Percentiles rank a stretch among this genome's conserved stretches.
Evolutionary conservation across 92 coral and sea anemone species (phyloP).

Genomic region (Scolanthus callimorphus): DNA sequence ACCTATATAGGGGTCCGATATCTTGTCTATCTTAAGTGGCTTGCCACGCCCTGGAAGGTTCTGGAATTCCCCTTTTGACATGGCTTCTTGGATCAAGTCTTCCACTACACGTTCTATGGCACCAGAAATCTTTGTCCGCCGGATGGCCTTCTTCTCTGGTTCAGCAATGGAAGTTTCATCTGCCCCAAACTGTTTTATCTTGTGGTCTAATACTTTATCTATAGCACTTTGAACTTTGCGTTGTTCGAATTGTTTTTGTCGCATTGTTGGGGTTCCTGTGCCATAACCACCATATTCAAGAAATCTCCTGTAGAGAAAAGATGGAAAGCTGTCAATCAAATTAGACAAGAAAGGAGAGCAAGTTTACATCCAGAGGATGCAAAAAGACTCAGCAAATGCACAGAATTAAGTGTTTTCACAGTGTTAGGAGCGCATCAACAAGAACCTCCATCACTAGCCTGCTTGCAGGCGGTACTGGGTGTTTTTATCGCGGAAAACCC

Average conservation of each 20-base stretch:
- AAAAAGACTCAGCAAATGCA: no score
- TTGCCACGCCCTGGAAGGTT: constrained; percentile 81
- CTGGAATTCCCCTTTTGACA: constrained; percentile 83
- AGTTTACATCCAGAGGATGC: no score
- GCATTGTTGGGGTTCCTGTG: constrained; percentile 63
- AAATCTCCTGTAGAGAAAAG: constrained; percentile 76
- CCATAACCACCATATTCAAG: constrained; percentile 80
- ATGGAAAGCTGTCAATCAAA: no score
- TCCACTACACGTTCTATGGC: constrained; percentile 83
- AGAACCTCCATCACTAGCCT: no score
- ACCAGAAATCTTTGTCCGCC: constrained; percentile 59
- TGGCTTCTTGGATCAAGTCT: constrained; percentile 81
- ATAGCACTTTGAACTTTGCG: constrained; percentile 74
- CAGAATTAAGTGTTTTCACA: no score
- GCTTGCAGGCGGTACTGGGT: no score
- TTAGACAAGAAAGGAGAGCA: no score
- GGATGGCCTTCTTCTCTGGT: constrained; percentile 74
- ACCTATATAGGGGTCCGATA: constrained; percentile 57
- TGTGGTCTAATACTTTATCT: constrained; percentile 67
- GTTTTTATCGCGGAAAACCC: no score
- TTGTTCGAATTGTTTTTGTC: constrained; percentile 65
- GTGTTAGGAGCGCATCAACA: no score
- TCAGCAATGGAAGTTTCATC: constrained; percentile 84
- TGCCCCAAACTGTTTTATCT: constrained; percentile 58
- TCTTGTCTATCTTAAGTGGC: constrained; percentile 53